Percentiles rank a stretch among this genome's conserved stretches.
Evolutionary conservation across 2,113 vertebrate genomes (phyloP).

Genomic region (Pelmatolapia mariae): DNA sequence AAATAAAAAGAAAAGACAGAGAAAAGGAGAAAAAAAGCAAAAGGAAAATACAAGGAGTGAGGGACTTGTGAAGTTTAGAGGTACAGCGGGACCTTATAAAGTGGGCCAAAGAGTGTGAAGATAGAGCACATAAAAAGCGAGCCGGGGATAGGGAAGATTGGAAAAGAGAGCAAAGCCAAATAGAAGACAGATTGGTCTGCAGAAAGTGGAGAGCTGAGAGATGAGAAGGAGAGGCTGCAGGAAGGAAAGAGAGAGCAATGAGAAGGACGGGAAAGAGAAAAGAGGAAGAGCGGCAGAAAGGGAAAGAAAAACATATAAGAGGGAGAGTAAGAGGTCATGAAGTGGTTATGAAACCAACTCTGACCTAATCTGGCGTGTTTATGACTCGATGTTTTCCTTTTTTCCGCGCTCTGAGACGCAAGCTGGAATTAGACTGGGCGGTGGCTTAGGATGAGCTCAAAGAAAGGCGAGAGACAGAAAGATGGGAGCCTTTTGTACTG

Average conservation of each 20-base stretch:
- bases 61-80: conserved; percentile 54
- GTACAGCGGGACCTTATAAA: conserved; percentile 47
- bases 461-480: not conserved
- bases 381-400: conserved; percentile 39
- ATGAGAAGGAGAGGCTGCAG: conserved; percentile 2
- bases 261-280: not conserved
- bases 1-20: not conserved
- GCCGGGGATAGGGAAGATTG: conserved; percentile 26
- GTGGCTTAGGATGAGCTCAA: conserved; percentile 47
- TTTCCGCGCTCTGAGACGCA: conserved; percentile 39
- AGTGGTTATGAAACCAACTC: conserved; percentile 64
- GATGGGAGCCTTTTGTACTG: not conserved
- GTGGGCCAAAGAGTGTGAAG: conserved; percentile 33
- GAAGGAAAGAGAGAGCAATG: not conserved
- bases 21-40: not conserved
- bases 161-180: conserved; percentile 44
- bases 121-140: conserved; percentile 45
- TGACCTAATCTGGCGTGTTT: conserved; percentile 69
- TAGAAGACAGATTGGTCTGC: conserved; percentile 42
- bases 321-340: conserved; percentile 54
- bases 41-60: conserved; percentile 14
- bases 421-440: conserved; percentile 62
- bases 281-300: not conserved
- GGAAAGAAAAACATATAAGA: not conserved
- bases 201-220: conserved; percentile 13